Evolutionary conservation across 1,140 invertebrate genomes (phyloP).

Genomic region (Tetranychus cinnabarinus): DNA sequence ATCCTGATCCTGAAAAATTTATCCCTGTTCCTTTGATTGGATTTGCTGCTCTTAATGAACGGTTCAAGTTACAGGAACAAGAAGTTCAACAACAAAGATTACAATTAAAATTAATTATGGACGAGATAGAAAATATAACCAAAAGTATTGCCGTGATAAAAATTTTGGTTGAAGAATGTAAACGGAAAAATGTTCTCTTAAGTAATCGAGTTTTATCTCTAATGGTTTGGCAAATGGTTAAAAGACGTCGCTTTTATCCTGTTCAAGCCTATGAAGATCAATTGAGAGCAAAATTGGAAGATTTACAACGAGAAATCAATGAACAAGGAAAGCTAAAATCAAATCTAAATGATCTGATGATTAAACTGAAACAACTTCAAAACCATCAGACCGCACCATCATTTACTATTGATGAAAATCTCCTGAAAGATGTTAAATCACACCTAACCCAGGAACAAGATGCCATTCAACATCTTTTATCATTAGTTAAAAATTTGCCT

Average conservation of each 20-base stretch:
- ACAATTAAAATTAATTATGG: slow-evolving; percentile 26
- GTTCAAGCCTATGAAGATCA: slow-evolving; percentile 70
- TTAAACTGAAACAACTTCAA: slow-evolving; percentile 51
- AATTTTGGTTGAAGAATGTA: slow-evolving; percentile 9
- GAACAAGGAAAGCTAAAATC: slow-evolving; percentile 77
- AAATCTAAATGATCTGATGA: slow-evolving; percentile 64
- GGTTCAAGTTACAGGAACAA: slow-evolving; percentile 50
- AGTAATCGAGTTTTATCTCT: slow-evolving; percentile 29
- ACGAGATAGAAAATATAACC: slow-evolving; percentile 5
- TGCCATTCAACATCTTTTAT: slow-evolving; percentile 50
- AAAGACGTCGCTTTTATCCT: slow-evolving; percentile 54
- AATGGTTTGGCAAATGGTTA: slow-evolving; percentile 60
- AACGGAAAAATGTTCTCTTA: slow-evolving; percentile 4
- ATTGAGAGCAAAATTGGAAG: slow-evolving; percentile 53
- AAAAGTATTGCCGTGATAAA: slow-evolving; percentile 4
- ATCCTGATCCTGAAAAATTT: slow-evolving; percentile 63
- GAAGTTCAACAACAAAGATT: slow-evolving; percentile 50
- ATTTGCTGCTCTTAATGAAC: slow-evolving; percentile 53
- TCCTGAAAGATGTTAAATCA: slow-evolving; percentile 35
- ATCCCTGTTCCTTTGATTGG: slow-evolving; percentile 81
- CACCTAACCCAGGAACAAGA: slow-evolving; percentile 57
- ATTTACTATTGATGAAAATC: slow-evolving; percentile 31
- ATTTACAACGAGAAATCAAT: slow-evolving; percentile 56
- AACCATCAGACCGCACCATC: slow-evolving; percentile 22
- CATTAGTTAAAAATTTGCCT: neutral